A percentile compares a stretch with the other conserved stretches of the same genome.
Evolutionary conservation across 1,140 invertebrate genomes (phyloP).

Genomic region (Drosophila bocki): DNA sequence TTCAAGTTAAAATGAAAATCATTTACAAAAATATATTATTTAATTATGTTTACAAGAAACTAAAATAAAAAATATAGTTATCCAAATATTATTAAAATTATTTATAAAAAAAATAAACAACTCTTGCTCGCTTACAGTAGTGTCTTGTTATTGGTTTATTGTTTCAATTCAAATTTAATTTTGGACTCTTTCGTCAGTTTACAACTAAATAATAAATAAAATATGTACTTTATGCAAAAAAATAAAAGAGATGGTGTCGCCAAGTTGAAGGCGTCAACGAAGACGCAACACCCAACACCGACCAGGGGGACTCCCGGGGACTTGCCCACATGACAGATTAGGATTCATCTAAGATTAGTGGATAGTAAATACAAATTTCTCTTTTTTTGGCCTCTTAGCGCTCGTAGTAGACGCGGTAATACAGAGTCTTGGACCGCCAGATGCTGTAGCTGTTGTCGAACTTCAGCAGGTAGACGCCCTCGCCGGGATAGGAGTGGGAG

Average conservation of each 20-base stretch:
- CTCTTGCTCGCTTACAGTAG: not conserved
- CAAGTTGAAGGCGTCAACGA: constrained; percentile 1
- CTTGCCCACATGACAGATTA: constrained; percentile 34
- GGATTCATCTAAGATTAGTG: constrained; percentile 33
- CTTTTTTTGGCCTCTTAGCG: constrained; percentile 85
- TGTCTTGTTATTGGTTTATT: constrained; percentile 43
- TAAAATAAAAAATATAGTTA: no score
- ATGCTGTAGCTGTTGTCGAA: constrained; percentile 99
- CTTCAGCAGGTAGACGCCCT: constrained; percentile 98
- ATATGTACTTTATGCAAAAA: constrained; percentile 42
- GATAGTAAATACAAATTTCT: constrained; percentile 12
- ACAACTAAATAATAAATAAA: constrained; percentile 79
- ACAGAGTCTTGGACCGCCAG: constrained; percentile 99
- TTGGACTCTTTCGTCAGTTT: constrained; percentile 29
- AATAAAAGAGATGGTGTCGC: constrained; percentile 7
- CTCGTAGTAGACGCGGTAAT: constrained; percentile 99
- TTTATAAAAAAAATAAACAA: no score
- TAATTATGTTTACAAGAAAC: no score
- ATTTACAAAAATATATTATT: no score
- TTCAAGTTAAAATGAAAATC: no score
- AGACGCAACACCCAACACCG: constrained; percentile 21
- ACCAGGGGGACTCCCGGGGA: constrained; percentile 4
- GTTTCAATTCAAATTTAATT: constrained; percentile 39
- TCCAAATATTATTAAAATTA: not conserved
- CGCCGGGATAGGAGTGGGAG: constrained; percentile 97